Base-by-base conservation (phyloP, 1,140 invertebrate genomes). In the Dendroctonus ponderosae region DNA sequence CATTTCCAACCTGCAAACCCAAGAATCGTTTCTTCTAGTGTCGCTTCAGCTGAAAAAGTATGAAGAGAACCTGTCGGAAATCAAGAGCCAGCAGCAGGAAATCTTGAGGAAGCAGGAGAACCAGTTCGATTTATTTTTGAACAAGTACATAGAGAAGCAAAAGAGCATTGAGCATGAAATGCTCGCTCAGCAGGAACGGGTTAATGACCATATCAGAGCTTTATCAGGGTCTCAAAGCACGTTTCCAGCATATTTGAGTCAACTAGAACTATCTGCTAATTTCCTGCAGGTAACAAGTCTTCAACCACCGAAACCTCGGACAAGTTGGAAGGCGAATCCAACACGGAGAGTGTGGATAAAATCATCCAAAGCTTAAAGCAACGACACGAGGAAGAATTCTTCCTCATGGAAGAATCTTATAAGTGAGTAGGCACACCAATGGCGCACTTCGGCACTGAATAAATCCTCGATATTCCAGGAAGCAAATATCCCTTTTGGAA, bases 201-300 rank as follows among this genome's bases (percentile, higher is more conserved):
- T 83, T 8, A 83, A 82, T 71, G 77, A 80, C 70, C 81, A 83
- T 54, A 80, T 83, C 8, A 79, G 83, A 58, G 68, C 82, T 70
- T 37, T 67, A 7, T 38, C n/a, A 6, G 57, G 57, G 15, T 49
- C 39, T 49, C 42, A 64, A 46, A 44, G 57, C 48, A 26, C 37
- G 57, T 42, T 11, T 46, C 12, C 12, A 11, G 43, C 12, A 11
- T 58, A 74, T 4, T 46, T 46, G 26, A 26, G 3, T 26, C 3
- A 26, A 26, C 26, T 3, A 26, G 26, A 26, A 26, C 26, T 26
- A 26, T 26, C 26, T 26, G 26, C 26, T 26, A 26, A 26, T 50
- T 50, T 50, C 26, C 7, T 14, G 48, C 7, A 11, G 48, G 12
- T 7, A 8, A 50, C 7, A 50, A 15, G 26, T 50, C 12, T 3